Base-by-base conservation (phyloP, 2,113 vertebrate genomes). In the Xiphorhynchus elegans region DNA sequence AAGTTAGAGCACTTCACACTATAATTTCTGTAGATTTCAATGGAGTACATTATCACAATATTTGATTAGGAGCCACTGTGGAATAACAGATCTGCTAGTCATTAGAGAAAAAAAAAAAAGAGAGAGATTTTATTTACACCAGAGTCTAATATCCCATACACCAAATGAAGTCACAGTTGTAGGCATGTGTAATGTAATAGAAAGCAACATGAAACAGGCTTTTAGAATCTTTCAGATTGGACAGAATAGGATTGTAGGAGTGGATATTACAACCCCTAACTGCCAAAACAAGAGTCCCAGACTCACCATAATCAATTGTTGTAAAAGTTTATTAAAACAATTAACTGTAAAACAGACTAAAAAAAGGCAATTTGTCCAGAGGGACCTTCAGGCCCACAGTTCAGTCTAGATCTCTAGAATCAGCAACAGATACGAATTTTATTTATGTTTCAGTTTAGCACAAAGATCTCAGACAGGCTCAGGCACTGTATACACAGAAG, bases 111-210 rank as follows among this genome's bases (percentile, higher is more conserved):
- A 56, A 58, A 91, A 47, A 42, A 42, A 42, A 15, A 42, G 24
- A 25, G 9, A 69, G 87, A 39, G 2, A 33, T 28, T 42, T 42
- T 4, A 56, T 89, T 91, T 56, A 47, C 13, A 49, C 63, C 29
- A 39, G 33, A 68, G 25, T 69, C 21, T 69, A 89, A 77, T 53
- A 87, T 55, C 9, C 3, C 13, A 11, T 29, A 60, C 29, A 66
- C 8, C 56, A 83, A 39, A n/a, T 40, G 6, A 69, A 78, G 47
- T 23, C 39, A 74, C 26, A 77, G 28, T 23, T 80, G 37, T 15
- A 74, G 31, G 16, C 6, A 35, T 12, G 37, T 0, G 0, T 29
- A 73, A 39, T 2, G 2, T 33, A 83, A 82, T 5, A 76, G 13
- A 55, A 76, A 63, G 10, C 6, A 66, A 29, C 5, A 69, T 4